phyloP scores from a whole-genome alignment of 2,888 invertebrate species.

The Furcula furcula region DNA sequence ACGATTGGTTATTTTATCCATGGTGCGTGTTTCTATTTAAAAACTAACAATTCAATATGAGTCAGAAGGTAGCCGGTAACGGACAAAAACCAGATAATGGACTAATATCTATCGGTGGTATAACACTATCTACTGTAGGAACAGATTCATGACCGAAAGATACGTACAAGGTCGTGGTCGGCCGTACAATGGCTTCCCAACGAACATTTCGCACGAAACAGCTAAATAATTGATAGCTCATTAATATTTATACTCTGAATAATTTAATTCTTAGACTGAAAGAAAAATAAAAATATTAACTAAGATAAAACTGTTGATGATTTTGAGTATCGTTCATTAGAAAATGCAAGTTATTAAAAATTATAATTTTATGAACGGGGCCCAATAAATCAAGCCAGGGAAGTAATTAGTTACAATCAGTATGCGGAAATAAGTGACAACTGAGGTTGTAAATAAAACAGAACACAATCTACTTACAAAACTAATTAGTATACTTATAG shows the following conservation, averaged over 20 bases:
- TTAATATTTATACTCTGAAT: constrained; percentile 33
- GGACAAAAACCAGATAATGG: constrained; percentile 57
- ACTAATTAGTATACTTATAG: constrained; percentile 35
- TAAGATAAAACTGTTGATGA: not conserved
- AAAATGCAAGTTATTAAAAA: not conserved
- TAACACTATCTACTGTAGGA: constrained; percentile 42
- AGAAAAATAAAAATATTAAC: constrained; percentile 4
- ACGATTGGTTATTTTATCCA: constrained; percentile 45
- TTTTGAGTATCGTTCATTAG: not conserved
- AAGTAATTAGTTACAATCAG: constrained; percentile 6
- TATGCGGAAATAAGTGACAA: constrained; percentile 28
- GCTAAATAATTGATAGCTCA: constrained; percentile 31
- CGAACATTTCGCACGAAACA: constrained; percentile 30
- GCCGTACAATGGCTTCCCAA: constrained; percentile 64
- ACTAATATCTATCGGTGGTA: constrained; percentile 27
- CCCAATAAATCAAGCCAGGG: constrained; percentile 1
- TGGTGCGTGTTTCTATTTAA: constrained; percentile 52
- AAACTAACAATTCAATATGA: constrained; percentile 54
- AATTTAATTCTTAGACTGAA: constrained; percentile 16
- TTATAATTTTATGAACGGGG: not conserved
- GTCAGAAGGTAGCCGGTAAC: constrained; percentile 49
- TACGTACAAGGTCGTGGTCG: constrained; percentile 65
- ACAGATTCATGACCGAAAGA: constrained; percentile 56
- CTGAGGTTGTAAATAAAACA: constrained; percentile 34
- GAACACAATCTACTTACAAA: constrained; percentile 33